These are phyloP conservation scores for Plagodis dolabraria DNA, from an alignment of 2,888 invertebrate species.

Conservation along the genomic window DNA sequence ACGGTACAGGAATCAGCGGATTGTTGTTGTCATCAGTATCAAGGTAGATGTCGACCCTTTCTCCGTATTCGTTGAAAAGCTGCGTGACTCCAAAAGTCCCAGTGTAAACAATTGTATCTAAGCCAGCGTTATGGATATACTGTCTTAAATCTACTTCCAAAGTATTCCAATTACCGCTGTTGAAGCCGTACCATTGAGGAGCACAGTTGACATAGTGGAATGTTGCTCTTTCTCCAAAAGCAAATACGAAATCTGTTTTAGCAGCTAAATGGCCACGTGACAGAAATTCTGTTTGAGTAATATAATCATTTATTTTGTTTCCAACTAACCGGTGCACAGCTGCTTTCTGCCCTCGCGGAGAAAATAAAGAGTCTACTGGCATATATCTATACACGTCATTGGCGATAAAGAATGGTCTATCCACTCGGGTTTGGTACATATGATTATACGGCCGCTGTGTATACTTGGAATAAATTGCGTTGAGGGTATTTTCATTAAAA, in stretches of 20 bases:
- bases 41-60: constrained; percentile 67
- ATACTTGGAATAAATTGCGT: constrained; percentile 68
- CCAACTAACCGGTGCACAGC: constrained; percentile 64
- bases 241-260: constrained; percentile 87
- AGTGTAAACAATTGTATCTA: constrained; percentile 81
- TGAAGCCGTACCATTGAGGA: constrained; percentile 88
- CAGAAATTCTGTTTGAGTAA: constrained; percentile 69
- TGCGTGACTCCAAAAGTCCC: constrained; percentile 85
- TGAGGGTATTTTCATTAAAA: constrained; percentile 59
- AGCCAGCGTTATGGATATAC: constrained; percentile 59
- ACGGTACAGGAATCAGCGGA: constrained; percentile 72
- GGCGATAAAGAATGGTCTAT: constrained; percentile 66
- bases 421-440: constrained; percentile 66
- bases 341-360: constrained; percentile 58
- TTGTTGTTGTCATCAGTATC: constrained; percentile 66
- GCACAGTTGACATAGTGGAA: constrained; percentile 88
- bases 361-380: constrained; percentile 63
- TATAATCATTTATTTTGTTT: constrained; percentile 59
- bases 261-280: constrained; percentile 87
- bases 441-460: constrained; percentile 74
- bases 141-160: constrained; percentile 77
- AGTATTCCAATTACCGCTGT: constrained; percentile 85
- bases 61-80: constrained; percentile 69
- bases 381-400: constrained; percentile 54
- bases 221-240: constrained; percentile 84